A percentile compares a stretch with the other conserved stretches of the same genome.
These are phyloP conservation scores for Dysidea cf. avara DNA, from an alignment of 37 sponge, comb jelly and placozoan genomes.

Conservation along the genomic window DNA sequence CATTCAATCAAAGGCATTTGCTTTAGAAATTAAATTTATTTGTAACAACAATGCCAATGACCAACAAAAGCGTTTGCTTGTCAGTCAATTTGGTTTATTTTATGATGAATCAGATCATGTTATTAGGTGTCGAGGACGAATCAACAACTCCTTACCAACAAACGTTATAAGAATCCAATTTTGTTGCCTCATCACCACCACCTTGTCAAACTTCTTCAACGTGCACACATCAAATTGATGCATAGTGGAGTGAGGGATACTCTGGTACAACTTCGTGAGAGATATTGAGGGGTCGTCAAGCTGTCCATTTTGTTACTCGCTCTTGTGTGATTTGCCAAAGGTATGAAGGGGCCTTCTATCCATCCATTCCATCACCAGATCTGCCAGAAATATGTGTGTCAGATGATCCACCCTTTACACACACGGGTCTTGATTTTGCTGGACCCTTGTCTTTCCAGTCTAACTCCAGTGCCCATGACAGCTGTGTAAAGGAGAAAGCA, in stretches of 20 bases:
- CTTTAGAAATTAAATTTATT: too few relatives aligned
- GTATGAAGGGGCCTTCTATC: not conserved
- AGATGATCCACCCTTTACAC: constrained; percentile 4
- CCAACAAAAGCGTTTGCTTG: too few relatives aligned
- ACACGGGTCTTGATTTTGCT: constrained; percentile 3
- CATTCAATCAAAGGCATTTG: too few relatives aligned
- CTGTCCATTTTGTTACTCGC: not conserved
- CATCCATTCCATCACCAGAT: not conserved
- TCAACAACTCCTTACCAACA: not conserved
- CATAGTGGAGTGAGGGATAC: constrained; percentile 28
- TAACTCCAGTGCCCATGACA: too few relatives aligned
- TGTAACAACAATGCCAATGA: too few relatives aligned
- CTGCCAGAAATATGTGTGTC: not conserved
- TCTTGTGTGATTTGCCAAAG: constrained; percentile 7
- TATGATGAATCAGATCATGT: not conserved
- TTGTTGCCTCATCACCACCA: not conserved
- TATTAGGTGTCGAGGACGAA: constrained; percentile 8
- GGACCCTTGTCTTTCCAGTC: constrained; percentile 13
- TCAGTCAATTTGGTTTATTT: too few relatives aligned
- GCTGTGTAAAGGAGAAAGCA: too few relatives aligned
- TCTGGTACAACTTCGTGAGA: not conserved
- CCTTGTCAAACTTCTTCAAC: not conserved
- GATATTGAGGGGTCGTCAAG: constrained; percentile 18
- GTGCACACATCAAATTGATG: constrained; percentile 9
- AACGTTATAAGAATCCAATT: constrained; percentile 3